These are phyloP conservation scores for Ceyx melanurus DNA, from an alignment of 2,113 vertebrate species.

Conservation along the genomic window DNA sequence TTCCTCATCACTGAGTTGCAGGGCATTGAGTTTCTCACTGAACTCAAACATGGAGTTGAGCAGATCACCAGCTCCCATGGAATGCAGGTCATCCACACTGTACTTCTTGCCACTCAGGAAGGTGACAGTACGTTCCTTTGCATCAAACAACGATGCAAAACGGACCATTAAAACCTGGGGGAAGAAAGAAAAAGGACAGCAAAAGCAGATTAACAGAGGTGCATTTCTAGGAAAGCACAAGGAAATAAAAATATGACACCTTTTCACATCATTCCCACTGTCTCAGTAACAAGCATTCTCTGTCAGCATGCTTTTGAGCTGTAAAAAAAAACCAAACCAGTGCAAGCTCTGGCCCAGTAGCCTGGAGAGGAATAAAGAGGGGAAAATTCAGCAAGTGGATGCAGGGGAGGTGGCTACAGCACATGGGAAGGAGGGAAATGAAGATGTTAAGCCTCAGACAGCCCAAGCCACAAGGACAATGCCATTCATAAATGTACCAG, in stretches of 20 bases:
- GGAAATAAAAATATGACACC: background rate
- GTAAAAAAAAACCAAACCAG: background rate
- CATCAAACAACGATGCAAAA: slow-evolving; percentile 92
- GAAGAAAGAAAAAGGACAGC: background rate
- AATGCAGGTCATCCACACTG: slow-evolving; percentile 87
- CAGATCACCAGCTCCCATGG: slow-evolving; percentile 92
- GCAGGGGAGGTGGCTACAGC: background rate
- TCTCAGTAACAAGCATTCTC: background rate
- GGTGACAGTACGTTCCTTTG: slow-evolving; percentile 90
- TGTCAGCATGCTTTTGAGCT: slow-evolving; percentile 2
- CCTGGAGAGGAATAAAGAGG: background rate
- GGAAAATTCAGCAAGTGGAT: background rate
- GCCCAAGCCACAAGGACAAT: slow-evolving; percentile 22
- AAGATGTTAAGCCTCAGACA: slow-evolving; percentile 16
- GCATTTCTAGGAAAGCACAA: background rate
- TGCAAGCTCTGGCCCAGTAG: background rate
- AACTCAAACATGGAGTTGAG: slow-evolving; percentile 98
- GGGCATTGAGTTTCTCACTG: slow-evolving; percentile 91
- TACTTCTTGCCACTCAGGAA: slow-evolving; percentile 94
- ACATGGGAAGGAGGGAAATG: background rate
- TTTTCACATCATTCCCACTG: background rate
- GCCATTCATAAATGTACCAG: slow-evolving; percentile 13
- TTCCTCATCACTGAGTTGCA: slow-evolving; percentile 90
- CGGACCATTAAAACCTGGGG: slow-evolving; percentile 95
- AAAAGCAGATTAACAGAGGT: background rate